Evolutionary conservation across 2,797 vertebrate genomes (phyloP).

Genomic region (Falco novaeseelandiae): DNA sequence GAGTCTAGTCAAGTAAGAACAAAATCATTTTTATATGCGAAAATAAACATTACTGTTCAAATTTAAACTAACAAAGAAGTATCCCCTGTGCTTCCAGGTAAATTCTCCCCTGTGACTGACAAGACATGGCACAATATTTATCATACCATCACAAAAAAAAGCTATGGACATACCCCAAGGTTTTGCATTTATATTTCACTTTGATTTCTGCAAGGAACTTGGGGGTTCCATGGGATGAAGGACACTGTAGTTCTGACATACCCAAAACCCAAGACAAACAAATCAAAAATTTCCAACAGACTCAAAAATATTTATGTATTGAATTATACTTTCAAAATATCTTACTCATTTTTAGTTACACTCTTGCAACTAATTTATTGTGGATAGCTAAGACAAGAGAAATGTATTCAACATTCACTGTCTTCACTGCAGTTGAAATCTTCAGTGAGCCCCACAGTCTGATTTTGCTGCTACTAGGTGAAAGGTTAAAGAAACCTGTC

Average conservation of each 20-base stretch:
- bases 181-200: neutral
- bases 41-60: neutral
- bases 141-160: neutral
- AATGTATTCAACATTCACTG: accelerated
- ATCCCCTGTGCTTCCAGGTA: neutral
- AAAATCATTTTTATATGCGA: neutral
- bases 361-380: neutral
- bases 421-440: neutral
- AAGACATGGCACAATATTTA: neutral
- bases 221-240: neutral
- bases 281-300: neutral
- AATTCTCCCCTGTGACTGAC: neutral
- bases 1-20: slow-evolving; percentile 79
- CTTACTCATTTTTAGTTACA: neutral
- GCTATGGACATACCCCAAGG: neutral
- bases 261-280: neutral
- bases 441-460: neutral
- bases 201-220: neutral
- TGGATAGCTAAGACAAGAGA: neutral
- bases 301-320: neutral
- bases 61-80: neutral
- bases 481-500: neutral
- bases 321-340: neutral
- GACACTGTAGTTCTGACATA: neutral
- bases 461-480: neutral